Conservation (phyloP, 2,797 vertebrate species). For the Haliaeetus albicilla region DNA sequence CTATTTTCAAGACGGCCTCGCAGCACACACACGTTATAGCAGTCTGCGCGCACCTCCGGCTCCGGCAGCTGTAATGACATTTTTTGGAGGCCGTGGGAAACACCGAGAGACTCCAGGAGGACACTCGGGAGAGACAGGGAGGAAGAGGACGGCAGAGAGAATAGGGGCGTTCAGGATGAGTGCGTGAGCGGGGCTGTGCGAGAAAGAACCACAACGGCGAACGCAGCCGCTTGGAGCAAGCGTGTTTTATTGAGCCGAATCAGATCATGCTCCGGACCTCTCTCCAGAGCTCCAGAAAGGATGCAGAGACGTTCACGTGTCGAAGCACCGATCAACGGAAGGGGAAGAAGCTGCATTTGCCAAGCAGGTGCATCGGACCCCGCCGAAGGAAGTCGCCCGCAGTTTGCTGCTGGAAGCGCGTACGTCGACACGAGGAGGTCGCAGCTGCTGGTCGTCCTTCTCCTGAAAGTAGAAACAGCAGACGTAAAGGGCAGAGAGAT, state of each 20-base stretch:
- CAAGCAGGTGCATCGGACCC: too few species aligned
- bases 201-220: not conserved
- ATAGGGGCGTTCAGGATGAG: too few species aligned
- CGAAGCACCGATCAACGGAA: too few species aligned
- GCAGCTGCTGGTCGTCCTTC: not conserved
- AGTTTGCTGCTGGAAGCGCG: not conserved
- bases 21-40: too few species aligned
- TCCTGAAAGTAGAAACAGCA: not conserved
- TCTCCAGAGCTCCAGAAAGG: not conserved
- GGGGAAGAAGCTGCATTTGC: not conserved
- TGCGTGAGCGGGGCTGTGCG: not conserved
- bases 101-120: too few species aligned
- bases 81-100: too few species aligned
- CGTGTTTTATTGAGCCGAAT: not conserved
- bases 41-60: too few species aligned
- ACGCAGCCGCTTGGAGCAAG: not conserved
- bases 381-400: not conserved
- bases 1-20: too few species aligned
- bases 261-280: not conserved
- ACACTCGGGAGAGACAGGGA: not conserved
- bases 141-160: not conserved
- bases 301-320: fast-evolving
- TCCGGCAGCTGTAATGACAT: fast-evolving
- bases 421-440: too few species aligned
- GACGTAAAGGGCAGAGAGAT: not conserved